Base-by-base conservation (phyloP, 2,113 vertebrate genomes). In the Rhinoderma darwinii region DNA sequence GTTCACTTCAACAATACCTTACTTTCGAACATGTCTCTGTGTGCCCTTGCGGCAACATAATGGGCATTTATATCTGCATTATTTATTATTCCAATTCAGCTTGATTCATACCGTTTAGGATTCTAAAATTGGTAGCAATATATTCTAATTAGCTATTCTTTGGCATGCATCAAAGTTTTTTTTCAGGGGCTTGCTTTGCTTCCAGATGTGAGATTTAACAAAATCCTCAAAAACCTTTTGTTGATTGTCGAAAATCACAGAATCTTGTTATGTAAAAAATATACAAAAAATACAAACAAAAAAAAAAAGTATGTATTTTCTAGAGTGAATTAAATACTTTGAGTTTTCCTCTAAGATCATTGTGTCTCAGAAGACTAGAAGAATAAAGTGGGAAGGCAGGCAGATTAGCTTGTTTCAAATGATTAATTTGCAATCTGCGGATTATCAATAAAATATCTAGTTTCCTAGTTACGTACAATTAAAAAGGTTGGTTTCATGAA, bases 11-110 rank as follows among this genome's bases (percentile, higher is more conserved):
- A 83, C 59, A 82, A 82, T 37, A 83, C 30, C 30, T 35, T 50
- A 43, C 63, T 35, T 72, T 50, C 9, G 17, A 50, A 63, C 63
- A 22, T 35, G 47, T 20, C 63, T 51, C 63, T 68, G 39, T 51
- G 20, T 83, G 61, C 41, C 81, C 63, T 83, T 51, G 44, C 35
- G 27, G 41, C 41, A 83, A 41, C 59, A 83, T 83, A 83, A 83
- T 83, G 63, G 81, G 43, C 61, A 83, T 70, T 83, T 83, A 83
- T 70, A 83, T 83, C 72, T 83, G 61, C 81, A 68, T 68, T 83
- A 70, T 83, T 83, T 83, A 70, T 83, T 83, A 70, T 72, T 83
- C 43, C 63, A 70, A 61, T 63, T 66, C 59, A 82, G 79, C 66
- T 66, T 82, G 83, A 75, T 76, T 75, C 68, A 61, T 75, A 76